Conservation (phyloP, 2,888 invertebrate species). For the Cosmopolites sordidus region DNA sequence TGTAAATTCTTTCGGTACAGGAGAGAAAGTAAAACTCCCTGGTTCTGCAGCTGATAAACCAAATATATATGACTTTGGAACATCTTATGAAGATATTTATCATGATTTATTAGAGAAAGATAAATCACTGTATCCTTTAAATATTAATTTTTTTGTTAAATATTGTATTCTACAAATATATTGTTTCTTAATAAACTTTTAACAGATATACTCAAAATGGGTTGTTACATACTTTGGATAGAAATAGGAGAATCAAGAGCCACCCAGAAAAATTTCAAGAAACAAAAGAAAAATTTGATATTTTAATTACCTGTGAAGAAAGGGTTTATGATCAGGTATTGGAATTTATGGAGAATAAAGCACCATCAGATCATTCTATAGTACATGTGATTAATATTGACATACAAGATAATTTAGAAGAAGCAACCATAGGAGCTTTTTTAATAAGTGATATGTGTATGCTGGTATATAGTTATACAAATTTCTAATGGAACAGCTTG, state of each 20-base stretch:
- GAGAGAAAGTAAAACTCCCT: conserved; percentile 94
- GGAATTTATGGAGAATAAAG: conserved; percentile 83
- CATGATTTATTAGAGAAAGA: conserved; percentile 88
- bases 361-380: conserved; percentile 76
- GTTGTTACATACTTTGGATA: conserved; percentile 93
- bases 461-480: conserved; percentile 48
- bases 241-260: conserved; percentile 92
- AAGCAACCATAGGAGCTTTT: conserved; percentile 98
- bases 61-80: conserved; percentile 95
- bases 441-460: conserved; percentile 93
- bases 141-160: background rate
- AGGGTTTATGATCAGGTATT: conserved; percentile 97
- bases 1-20: conserved; percentile 91
- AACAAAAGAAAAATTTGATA: conserved; percentile 84
- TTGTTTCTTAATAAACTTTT: conserved; percentile 50
- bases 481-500: too few relatives aligned
- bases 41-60: conserved; percentile 91
- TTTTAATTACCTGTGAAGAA: conserved; percentile 96
- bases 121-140: conserved; percentile 65
- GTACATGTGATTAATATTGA: conserved; percentile 98
- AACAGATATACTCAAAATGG: conserved; percentile 87
- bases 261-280: conserved; percentile 93
- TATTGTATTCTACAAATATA: background rate
- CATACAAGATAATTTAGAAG: conserved; percentile 99
- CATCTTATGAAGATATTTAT: conserved; percentile 93